phyloP scores from a whole-genome alignment of 2,888 invertebrate species.

The Drosophila histrio region DNA sequence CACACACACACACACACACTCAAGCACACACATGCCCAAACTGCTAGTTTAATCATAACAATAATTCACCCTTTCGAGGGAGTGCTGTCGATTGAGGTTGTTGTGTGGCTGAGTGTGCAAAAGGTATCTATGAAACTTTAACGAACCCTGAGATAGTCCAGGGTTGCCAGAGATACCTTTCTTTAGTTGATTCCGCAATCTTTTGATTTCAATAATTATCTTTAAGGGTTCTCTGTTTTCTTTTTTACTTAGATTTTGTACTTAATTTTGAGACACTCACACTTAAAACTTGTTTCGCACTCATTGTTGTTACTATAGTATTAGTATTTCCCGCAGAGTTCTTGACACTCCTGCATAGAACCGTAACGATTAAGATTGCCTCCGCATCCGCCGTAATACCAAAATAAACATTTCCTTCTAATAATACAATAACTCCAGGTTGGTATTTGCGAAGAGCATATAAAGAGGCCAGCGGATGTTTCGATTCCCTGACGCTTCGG shows the following conservation, averaged over 20 bases:
- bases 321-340: too few relatives aligned
- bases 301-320: background rate
- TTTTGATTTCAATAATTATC: constrained; percentile 1
- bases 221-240: background rate
- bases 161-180: background rate
- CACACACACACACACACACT: background rate
- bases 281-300: background rate
- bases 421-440: background rate
- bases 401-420: background rate
- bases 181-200: background rate
- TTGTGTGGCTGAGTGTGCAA: constrained; percentile 17
- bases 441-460: background rate
- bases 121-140: constrained; percentile 2
- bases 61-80: constrained; percentile 78
- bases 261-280: background rate
- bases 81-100: constrained; percentile 31
- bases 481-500: background rate
- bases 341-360: background rate
- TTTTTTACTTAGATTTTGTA: background rate
- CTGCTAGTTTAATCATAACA: constrained; percentile 71
- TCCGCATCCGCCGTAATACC: constrained; percentile 1
- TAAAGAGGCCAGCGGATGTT: background rate
- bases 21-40: background rate
- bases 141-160: background rate
- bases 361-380: constrained; percentile 4